Evolutionary conservation across 2,797 vertebrate species (phyloP), one percentile per base, ranked within the genome.

Genomic region (Ficedula albicollis): DNA sequence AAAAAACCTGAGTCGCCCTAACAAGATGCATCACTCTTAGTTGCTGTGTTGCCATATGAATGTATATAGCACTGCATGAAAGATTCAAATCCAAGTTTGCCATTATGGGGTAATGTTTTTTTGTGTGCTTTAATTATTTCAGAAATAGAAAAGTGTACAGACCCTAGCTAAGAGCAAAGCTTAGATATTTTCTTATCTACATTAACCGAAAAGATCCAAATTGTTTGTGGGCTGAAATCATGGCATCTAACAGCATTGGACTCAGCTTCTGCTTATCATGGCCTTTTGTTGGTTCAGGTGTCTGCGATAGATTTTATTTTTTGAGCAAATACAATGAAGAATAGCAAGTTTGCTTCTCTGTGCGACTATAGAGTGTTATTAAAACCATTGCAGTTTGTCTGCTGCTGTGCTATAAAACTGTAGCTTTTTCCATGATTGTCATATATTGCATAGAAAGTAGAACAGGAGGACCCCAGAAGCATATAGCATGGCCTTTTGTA

Each of bases 1-100:
- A 3, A 22, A 36, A 30, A 70, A 18, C 0, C 12, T 43, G 29
- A 48, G 69, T 30, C 13, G 16, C 20, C 5, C 1, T 2, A 13
- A 51, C 2, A 48, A 55, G 21, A 30, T 39, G 25, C 6, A 34
- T 73, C 11, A 7, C 13, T 58, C 20, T 27, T 63, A 38, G 13
- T 60, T 89, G 17, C 17, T 75, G 6, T 51, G 20, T 69, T 80
- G 55, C 26, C 1, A 0, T 55, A 21, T 54, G 13, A 58, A 27
- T 44, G 11, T 41, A 25, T 52, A 27, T 36, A 64, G 27, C 22
- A 19, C 27, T 73, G 44, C 3, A 16, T 10, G 13, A 41, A 70
- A 76, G 41, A 72, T 22, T 83, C 5, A 36, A 48, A 80, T 60
- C n/a, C 1, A 76, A 17, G 11, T 76, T 73, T 79, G 10, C 7